Base-by-base conservation (phyloP, 2,113 vertebrate species). In the Myanophis thanlyinensis region DNA sequence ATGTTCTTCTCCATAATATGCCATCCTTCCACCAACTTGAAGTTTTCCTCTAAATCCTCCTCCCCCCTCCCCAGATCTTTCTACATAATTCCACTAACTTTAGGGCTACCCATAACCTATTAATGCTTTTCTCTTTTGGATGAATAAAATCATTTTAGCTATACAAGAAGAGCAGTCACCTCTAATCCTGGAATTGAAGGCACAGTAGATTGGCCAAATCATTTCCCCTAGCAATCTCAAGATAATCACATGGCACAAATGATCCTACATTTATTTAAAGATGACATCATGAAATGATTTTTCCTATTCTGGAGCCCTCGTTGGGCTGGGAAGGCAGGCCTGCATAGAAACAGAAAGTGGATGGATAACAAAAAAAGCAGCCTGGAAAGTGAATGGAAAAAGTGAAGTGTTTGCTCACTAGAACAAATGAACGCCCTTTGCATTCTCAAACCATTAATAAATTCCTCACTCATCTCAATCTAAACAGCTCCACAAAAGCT, bases 391-490 rank as follows among this genome's bases (percentile, higher is more conserved):
- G 96, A 97, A 97, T 97, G 97, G 98, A 98, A 98, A 98, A 97
- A 98, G 97, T 97, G 97, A 97, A 97, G 97, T 96, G 97, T 98
- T 98, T 85, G 98, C 97, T 96, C 97, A 96, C 97, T 94, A 96
- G 96, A 95, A 96, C 97, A 97, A 97, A 98, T 97, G 97, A 98
- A 97, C 91, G 96, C 8, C 97, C 97, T 87, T 86, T 92, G 88
- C 88, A 97, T 97, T 97, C 97, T 97, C 97, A 97, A 97, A 97
- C 97, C 98, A 98, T 98, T 97, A 98, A 98, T 98, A 98, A 98
- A 98, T 98, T 98, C 97, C 96, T 93, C 91, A 94, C 97, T 98
- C 98, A 97, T 97, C 97, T 98, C 96, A 98, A 97, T 97, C 97
- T 98, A 98, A 98, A 98, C 97, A 98, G 97, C 97, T 92, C 88